phyloP scores from a whole-genome alignment of 2,888 invertebrate genomes.

The Macrosiphum euphorbiae region DNA sequence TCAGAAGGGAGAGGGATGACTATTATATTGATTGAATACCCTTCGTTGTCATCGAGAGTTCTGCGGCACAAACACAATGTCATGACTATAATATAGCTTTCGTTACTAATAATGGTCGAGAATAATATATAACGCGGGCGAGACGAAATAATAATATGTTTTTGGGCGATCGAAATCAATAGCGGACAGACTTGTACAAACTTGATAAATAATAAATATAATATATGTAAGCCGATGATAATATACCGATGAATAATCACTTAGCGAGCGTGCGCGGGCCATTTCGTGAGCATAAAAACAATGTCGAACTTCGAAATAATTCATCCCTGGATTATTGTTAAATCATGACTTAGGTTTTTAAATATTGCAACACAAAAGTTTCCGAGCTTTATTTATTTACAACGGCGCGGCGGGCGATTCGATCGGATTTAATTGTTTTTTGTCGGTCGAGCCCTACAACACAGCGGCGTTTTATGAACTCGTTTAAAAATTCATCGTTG shows the following conservation, averaged over 20 bases:
- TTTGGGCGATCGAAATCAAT: neutral
- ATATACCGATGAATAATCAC: too few relatives aligned
- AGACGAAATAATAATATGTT: neutral
- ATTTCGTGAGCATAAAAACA: neutral
- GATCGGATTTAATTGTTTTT: neutral
- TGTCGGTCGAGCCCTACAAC: too few relatives aligned
- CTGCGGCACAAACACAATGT: neutral
- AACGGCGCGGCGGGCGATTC: neutral
- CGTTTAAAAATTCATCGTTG: neutral
- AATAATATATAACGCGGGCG: neutral
- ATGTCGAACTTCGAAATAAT: neutral
- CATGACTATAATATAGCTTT: neutral
- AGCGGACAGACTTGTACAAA: too few relatives aligned
- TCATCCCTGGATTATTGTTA: too few relatives aligned
- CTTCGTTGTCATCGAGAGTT: neutral
- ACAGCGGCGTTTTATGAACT: neutral
- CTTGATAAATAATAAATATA: too few relatives aligned
- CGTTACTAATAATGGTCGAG: neutral
- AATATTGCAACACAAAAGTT: neutral
- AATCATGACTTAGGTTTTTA: neutral
- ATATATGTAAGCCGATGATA: too few relatives aligned
- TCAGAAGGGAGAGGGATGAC: neutral
- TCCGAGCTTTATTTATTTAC: neutral
- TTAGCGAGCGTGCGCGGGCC: neutral
- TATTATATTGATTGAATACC: conserved; percentile 30